These are phyloP conservation scores for Scelioninae gen. 2 DNA, from an alignment of 2,888 invertebrate species.

Conservation along the genomic window DNA sequence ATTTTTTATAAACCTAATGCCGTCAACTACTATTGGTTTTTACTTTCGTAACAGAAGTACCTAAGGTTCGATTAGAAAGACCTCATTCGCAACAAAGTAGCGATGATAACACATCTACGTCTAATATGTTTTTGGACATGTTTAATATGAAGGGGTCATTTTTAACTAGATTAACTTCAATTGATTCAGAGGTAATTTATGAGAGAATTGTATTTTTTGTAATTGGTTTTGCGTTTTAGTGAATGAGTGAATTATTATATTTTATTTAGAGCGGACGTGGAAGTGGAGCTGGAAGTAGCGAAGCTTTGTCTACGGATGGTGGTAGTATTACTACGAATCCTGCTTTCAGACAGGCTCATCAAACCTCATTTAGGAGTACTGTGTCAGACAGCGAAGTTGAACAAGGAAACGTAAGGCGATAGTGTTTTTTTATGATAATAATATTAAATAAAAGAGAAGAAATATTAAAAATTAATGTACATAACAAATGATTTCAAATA, in stretches of 20 bases:
- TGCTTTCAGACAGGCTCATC: slow-evolving; percentile 84
- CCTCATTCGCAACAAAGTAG: slow-evolving; percentile 78
- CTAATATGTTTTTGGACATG: slow-evolving; percentile 96
- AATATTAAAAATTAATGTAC: no score
- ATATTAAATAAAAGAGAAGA: no score
- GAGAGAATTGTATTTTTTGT: no score
- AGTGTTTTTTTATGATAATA: no score
- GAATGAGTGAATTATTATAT: no score
- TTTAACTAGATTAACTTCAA: slow-evolving; percentile 90
- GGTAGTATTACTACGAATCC: slow-evolving; percentile 90
- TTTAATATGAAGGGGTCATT: slow-evolving; percentile 93
- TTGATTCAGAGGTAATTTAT: slow-evolving; percentile 87
- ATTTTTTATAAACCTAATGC: no score
- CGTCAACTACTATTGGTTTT: no score
- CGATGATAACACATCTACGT: slow-evolving; percentile 83
- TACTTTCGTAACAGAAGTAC: slow-evolving; percentile 75
- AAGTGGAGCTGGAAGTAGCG: slow-evolving; percentile 70
- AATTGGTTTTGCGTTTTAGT: no score
- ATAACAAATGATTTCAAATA: no score
- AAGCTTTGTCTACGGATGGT: slow-evolving; percentile 78
- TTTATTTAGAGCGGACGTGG: slow-evolving; percentile 67
- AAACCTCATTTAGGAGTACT: slow-evolving; percentile 88
- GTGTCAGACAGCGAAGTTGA: slow-evolving; percentile 96
- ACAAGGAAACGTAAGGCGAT: slow-evolving; percentile 86
- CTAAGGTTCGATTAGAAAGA: slow-evolving; percentile 78